Percentiles rank a stretch among this genome's conserved stretches.
Evolutionary conservation across 2,797 vertebrate species (phyloP).

Genomic region (Nannoperca obscura): DNA sequence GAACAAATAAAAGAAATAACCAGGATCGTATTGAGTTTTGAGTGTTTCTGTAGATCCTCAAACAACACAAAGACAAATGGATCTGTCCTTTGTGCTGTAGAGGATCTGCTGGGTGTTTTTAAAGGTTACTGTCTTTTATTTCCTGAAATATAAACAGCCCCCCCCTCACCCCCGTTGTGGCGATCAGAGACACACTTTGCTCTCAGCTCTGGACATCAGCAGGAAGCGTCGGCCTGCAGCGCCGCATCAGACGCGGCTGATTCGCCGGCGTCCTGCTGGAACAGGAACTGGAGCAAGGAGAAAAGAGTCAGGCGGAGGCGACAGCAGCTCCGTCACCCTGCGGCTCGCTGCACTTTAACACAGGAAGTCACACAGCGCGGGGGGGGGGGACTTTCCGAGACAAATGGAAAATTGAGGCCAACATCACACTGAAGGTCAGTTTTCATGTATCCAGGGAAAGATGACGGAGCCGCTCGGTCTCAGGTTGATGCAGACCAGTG

Average conservation of each 20-base stretch:
- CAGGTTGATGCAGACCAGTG: neutral
- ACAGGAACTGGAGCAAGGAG: conserved; percentile 51
- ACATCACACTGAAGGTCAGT: neutral
- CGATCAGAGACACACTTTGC: neutral
- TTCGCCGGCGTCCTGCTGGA: conserved; percentile 7
- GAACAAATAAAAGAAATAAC: no score
- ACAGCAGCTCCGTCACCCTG: conserved; percentile 15
- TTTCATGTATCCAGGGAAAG: neutral
- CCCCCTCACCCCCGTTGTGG: neutral
- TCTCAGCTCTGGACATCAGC: conserved; percentile 2
- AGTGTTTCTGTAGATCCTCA: no score
- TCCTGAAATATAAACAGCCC: neutral
- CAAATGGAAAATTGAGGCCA: neutral
- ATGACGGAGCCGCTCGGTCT: neutral
- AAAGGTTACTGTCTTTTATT: neutral
- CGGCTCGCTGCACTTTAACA: neutral
- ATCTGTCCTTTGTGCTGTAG: no score
- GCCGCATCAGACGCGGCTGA: neutral
- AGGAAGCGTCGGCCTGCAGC: neutral
- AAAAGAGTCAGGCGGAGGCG: conserved; percentile 41
- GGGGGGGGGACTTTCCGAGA: neutral
- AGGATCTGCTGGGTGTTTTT: neutral
- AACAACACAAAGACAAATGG: neutral
- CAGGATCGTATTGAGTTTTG: no score
- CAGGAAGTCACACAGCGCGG: conserved; percentile 19